Evolutionary conservation across 1,140 invertebrate species (phyloP).

Genomic region (Lycorma delicatula): DNA sequence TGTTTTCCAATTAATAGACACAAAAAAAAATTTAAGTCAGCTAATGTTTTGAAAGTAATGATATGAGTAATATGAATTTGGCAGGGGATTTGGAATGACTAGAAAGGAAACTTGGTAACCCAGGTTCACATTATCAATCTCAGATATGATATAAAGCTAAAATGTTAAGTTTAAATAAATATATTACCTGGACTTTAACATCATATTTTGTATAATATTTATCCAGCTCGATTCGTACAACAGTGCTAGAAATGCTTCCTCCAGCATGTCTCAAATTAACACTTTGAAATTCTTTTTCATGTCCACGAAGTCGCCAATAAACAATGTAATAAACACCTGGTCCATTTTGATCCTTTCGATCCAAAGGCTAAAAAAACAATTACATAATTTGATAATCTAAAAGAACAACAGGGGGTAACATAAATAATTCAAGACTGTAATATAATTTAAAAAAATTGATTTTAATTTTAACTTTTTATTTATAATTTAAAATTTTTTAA

Average conservation of each 20-base stretch:
- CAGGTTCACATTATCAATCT: neutral
- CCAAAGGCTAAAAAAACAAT: conserved; percentile 50
- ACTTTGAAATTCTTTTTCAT: conserved; percentile 60
- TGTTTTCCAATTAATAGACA: no score
- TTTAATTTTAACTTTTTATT: no score
- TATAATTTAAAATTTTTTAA: no score
- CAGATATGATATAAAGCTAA: no score
- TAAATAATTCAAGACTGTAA: no score
- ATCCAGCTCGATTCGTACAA: conserved; percentile 60
- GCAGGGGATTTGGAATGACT: no score
- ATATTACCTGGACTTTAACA: conserved; percentile 66
- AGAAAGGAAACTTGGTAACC: neutral
- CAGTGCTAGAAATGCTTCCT: conserved; percentile 66
- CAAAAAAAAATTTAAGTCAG: no score
- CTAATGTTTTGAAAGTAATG: no score
- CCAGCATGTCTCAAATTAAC: conserved; percentile 55
- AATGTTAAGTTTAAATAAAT: no score
- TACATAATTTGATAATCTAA: neutral
- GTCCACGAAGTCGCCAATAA: conserved; percentile 68
- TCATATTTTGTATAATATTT: conserved; percentile 85
- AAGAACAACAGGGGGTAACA: neutral
- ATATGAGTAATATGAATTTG: no score
- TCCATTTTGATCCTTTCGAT: conserved; percentile 71
- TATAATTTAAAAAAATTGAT: no score
- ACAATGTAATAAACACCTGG: conserved; percentile 85